phyloP scores from a whole-genome alignment of 1,140 invertebrate species.

The Leptinotarsa defecta region DNA sequence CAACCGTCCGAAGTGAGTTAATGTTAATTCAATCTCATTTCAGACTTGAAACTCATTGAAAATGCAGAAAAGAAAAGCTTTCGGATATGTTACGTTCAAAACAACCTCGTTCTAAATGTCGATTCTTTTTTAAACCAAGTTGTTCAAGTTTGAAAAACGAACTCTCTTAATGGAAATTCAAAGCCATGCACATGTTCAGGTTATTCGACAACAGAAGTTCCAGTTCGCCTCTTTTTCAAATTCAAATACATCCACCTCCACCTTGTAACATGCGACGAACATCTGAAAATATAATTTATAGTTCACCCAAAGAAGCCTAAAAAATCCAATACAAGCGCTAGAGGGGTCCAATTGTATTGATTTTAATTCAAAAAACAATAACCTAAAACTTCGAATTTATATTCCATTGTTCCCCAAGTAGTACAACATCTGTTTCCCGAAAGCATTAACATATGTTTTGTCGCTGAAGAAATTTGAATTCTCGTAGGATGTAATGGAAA shows the following conservation, averaged over 20 bases:
- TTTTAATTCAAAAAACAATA: slow-evolving; percentile 18
- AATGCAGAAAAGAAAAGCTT: too few relatives aligned
- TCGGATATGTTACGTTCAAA: too few relatives aligned
- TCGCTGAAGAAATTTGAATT: slow-evolving; percentile 16
- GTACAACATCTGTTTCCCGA: slow-evolving; percentile 14
- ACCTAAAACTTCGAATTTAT: background rate
- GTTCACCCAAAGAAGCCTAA: background rate
- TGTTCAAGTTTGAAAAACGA: too few relatives aligned
- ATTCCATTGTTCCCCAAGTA: slow-evolving; percentile 16
- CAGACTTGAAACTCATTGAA: too few relatives aligned
- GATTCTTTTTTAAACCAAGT: too few relatives aligned
- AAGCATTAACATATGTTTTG: slow-evolving; percentile 26
- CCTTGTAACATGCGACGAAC: background rate
- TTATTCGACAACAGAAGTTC: background rate
- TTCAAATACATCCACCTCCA: background rate
- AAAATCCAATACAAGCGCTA: background rate
- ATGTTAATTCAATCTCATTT: too few relatives aligned
- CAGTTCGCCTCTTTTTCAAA: slow-evolving; percentile 1
- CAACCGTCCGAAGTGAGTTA: too few relatives aligned
- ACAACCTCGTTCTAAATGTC: too few relatives aligned
- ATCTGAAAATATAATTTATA: slow-evolving; percentile 26
- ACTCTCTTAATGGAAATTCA: background rate
- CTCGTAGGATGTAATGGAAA: slow-evolving; percentile 12
- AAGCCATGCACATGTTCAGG: background rate
- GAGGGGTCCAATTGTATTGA: background rate